Base-by-base conservation (phyloP, 1,140 invertebrate species). In the Drosophila mayri region DNA sequence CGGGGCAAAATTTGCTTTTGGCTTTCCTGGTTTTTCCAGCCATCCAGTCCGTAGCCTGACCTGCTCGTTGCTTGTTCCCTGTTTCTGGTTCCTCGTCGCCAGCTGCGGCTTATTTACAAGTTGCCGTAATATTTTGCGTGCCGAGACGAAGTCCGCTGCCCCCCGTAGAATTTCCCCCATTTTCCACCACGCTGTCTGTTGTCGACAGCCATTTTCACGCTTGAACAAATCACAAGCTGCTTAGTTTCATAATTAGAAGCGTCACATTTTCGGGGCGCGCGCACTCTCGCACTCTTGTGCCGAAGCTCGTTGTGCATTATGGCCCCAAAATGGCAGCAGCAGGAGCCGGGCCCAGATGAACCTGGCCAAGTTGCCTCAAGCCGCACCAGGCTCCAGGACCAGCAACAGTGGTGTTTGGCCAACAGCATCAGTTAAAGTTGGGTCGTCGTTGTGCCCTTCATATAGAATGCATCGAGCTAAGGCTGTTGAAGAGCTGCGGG, bases 201-300 rank as follows among this genome's bases (percentile, higher is more conserved):
- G 84, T 88, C 84, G 84, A 88, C 84, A 90, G 81, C 85, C 85
- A 81, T 90, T 90, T 90, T 90, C 86, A 90, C 86, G 85, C 85
- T 90, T 81, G 78, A 90, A 90, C 86, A 90, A 90, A 90, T 90
- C 86, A 90, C 86, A 90, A 90, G 85, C 85, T 90, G 85, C 85
- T 90, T 90, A 90, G 85, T 90, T 90, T 90, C 86, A 90, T 90
- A 90, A 90, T 90, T 90, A 90, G 86, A 88, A 90, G 85, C 84
- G 84, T 88, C 85, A 88, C 84, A 88, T 90, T 88, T 90, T 90
- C 77, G 65, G 66, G 63, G 73, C 52, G 71, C 60, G 68, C 71
- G 54, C 65, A 46, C 67, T 72, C 71, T 72, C 49, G 67, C 76
- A 68, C 71, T 82, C 63, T 76, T 62, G 79, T 50, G 80, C 87